Evolutionary conservation across 2,888 invertebrate genomes (phyloP).

Genomic region (Tetranychus truncatus): DNA sequence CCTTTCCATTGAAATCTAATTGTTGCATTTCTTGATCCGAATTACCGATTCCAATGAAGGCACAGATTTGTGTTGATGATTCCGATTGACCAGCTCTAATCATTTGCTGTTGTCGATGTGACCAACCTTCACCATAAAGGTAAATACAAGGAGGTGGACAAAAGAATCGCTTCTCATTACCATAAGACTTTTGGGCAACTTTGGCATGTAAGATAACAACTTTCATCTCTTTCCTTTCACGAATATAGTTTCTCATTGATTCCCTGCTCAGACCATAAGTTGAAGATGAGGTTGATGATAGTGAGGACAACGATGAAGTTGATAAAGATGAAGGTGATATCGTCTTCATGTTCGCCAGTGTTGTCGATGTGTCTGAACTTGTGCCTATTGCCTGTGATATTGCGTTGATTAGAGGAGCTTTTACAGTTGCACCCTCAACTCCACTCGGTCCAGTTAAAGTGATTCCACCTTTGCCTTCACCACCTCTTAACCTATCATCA

Average conservation of each 20-base stretch:
- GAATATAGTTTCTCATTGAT: constrained; percentile 87
- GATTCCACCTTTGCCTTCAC: not conserved
- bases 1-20: constrained; percentile 85
- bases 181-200: constrained; percentile 98
- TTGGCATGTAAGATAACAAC: constrained; percentile 95
- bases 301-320: not conserved
- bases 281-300: not conserved
- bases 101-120: constrained; percentile 81
- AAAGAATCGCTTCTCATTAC: constrained; percentile 98
- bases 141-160: constrained; percentile 99
- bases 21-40: constrained; percentile 98
- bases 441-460: not conserved
- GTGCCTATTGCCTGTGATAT: not conserved
- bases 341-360: not conserved
- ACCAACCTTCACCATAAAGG: constrained; percentile 94
- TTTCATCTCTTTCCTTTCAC: constrained; percentile 74
- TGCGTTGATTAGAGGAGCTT: not conserved
- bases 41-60: constrained; percentile 95
- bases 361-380: not conserved
- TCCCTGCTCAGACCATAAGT: constrained; percentile 39
- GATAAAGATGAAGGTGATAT: not conserved
- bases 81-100: constrained; percentile 52
- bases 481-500: constrained; percentile 20
- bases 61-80: constrained; percentile 82
- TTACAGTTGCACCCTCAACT: not conserved